Evolutionary conservation across 2,113 vertebrate genomes (phyloP).

Genomic region (Mus pahari): DNA sequence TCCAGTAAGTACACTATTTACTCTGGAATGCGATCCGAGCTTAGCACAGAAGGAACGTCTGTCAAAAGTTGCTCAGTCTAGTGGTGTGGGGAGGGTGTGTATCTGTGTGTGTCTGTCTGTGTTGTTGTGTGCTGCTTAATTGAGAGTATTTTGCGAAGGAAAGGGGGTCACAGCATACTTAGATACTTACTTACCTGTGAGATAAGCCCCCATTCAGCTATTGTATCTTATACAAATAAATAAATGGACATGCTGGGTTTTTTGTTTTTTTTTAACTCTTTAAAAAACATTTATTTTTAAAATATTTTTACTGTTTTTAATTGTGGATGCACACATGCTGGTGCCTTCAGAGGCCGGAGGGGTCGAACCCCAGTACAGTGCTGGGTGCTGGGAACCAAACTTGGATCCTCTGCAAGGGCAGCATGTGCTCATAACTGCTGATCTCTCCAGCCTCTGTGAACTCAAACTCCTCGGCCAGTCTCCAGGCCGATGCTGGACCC

Average conservation of each 20-base stretch:
- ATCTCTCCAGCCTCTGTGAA: not conserved
- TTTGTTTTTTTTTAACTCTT: not conserved
- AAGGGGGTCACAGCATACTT: not conserved
- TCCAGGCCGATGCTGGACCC: not conserved
- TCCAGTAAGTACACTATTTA: slow-evolving; percentile 90
- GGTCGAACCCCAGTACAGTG: not conserved
- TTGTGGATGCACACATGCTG: not conserved
- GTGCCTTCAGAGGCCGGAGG: not conserved
- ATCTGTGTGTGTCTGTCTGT: not conserved
- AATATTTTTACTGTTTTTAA: not conserved
- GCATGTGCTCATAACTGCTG: not conserved
- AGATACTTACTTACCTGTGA: not conserved
- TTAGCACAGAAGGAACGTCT: not conserved
- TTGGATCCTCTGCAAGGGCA: not conserved
- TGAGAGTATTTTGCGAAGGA: not conserved
- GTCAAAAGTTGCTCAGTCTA: not conserved
- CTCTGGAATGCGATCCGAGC: not conserved
- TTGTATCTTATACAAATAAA: not conserved
- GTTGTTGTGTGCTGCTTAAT: not conserved
- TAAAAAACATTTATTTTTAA: not conserved
- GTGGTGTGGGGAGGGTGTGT: not conserved
- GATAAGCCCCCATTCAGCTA: not conserved
- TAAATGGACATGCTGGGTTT: too few species aligned
- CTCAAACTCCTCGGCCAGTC: not conserved
- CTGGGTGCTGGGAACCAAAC: not conserved